A percentile compares a stretch with the other conserved stretches of the same genome.
These are phyloP conservation scores for Amblyraja radiata DNA, from an alignment of 2,797 vertebrate species.

Conservation along the genomic window DNA sequence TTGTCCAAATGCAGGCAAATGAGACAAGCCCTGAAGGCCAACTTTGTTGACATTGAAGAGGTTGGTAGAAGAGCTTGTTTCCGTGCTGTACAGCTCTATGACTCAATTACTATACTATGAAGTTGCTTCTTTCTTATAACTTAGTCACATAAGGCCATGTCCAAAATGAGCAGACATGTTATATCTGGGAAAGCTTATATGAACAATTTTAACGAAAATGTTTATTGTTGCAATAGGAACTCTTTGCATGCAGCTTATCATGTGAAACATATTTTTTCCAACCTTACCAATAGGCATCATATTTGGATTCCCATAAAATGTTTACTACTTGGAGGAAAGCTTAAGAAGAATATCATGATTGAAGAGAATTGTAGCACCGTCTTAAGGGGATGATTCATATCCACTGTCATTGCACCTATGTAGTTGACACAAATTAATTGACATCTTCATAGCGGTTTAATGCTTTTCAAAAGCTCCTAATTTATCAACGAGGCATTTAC, in stretches of 20 bases:
- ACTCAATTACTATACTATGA: no score
- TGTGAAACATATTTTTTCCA: background rate
- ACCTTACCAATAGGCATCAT: background rate
- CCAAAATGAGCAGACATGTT: background rate
- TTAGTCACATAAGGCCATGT: background rate
- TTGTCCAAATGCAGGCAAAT: no score
- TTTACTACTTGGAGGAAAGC: background rate
- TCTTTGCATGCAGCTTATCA: background rate
- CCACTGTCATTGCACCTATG: background rate
- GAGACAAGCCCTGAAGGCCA: no score
- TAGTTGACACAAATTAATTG: background rate
- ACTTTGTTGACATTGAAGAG: no score
- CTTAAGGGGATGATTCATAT: background rate
- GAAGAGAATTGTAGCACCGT: background rate
- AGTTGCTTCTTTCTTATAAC: background rate
- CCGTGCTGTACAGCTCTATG: no score
- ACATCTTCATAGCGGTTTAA: background rate
- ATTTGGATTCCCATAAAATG: background rate
- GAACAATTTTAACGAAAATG: background rate
- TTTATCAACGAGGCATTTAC: background rate
- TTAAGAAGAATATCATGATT: background rate
- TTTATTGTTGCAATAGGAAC: background rate
- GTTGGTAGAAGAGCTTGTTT: no score
- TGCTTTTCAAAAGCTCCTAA: background rate
- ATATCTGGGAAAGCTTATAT: background rate